These are phyloP conservation scores for Rhodinocichla rosea DNA, from an alignment of 2,113 vertebrate genomes.

Conservation along the genomic window DNA sequence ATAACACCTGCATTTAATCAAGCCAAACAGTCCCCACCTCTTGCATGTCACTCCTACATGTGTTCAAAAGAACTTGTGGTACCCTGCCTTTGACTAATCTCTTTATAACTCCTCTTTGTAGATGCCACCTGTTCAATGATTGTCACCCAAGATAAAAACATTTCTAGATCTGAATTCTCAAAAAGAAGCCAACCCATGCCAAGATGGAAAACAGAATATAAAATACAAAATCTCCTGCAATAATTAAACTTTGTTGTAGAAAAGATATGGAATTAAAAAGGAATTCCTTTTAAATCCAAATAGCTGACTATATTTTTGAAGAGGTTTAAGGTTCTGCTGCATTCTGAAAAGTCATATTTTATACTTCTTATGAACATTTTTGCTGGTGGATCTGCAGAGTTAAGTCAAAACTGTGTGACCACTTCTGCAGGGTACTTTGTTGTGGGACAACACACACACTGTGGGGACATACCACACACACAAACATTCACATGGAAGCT, in stretches of 20 bases:
- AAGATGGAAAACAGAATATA: neutral
- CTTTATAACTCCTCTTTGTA: neutral
- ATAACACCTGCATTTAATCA: slow-evolving; percentile 34
- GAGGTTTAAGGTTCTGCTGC: neutral
- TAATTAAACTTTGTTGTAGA: neutral
- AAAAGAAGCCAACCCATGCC: neutral
- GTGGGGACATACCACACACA: neutral
- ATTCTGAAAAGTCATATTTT: neutral
- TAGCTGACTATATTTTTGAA: neutral
- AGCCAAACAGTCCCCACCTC: neutral
- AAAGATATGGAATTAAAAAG: neutral
- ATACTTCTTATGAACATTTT: neutral
- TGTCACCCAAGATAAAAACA: neutral
- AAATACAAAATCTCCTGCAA: neutral
- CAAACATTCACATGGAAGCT: neutral
- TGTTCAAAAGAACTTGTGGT: neutral
- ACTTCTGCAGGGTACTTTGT: neutral
- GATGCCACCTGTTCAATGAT: neutral
- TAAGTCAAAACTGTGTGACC: neutral
- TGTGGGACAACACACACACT: neutral
- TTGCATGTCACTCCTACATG: neutral
- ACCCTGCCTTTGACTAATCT: neutral
- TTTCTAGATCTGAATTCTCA: neutral
- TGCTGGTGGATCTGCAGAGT: neutral
- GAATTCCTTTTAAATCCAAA: neutral